Conservation (phyloP, 2,113 vertebrate species). For the Polypterus bichir region DNA sequence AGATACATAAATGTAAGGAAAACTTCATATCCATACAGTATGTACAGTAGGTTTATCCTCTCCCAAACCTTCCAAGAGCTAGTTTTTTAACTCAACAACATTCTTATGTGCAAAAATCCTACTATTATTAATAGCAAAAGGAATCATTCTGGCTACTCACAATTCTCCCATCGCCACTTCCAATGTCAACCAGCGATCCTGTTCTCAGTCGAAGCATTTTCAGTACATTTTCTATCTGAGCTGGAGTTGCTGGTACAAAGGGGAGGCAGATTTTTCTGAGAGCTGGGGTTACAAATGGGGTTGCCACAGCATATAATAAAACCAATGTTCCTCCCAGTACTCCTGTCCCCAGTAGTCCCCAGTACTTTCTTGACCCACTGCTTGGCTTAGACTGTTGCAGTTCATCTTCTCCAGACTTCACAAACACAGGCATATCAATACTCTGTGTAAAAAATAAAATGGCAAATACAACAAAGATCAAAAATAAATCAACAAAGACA, state of each 20-base stretch:
- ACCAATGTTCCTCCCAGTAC: slow-evolving; percentile 55
- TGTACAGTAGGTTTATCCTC: too few species aligned
- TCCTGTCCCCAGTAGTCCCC: slow-evolving; percentile 55
- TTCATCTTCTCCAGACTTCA: too few species aligned
- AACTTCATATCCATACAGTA: too few species aligned
- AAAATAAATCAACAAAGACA: too few species aligned
- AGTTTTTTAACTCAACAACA: too few species aligned
- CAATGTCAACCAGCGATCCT: slow-evolving; percentile 72
- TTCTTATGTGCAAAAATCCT: too few species aligned
- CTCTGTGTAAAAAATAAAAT: too few species aligned
- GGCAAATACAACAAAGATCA: too few species aligned
- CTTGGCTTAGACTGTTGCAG: neutral
- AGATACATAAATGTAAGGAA: too few species aligned
- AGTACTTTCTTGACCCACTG: slow-evolving; percentile 12
- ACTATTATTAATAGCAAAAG: too few species aligned
- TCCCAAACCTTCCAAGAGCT: too few species aligned
- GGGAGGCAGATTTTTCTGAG: slow-evolving; percentile 78
- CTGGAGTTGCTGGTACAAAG: slow-evolving; percentile 76
- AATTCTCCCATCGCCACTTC: slow-evolving; percentile 85
- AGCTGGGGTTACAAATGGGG: slow-evolving; percentile 73
- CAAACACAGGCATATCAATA: too few species aligned
- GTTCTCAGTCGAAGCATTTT: slow-evolving; percentile 46
- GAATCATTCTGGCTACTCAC: slow-evolving; percentile 48
- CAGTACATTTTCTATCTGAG: slow-evolving; percentile 74
- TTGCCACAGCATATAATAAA: slow-evolving; percentile 57